Base-by-base conservation (phyloP, 1,140 invertebrate species). In the Phthorimaea operculella region DNA sequence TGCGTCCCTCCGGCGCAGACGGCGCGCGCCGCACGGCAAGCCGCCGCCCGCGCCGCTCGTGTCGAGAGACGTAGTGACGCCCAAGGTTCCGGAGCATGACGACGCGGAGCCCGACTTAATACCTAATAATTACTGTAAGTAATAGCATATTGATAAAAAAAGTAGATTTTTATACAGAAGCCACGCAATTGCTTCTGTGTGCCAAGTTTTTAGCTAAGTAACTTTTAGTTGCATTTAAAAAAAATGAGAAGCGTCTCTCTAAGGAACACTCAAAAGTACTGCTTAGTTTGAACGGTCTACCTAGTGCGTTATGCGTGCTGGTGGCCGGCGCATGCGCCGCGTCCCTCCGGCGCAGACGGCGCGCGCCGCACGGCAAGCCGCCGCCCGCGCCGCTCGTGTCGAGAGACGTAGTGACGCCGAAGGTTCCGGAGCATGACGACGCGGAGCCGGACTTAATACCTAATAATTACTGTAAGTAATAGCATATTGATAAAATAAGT, bases 71-170 rank as follows among this genome's bases (percentile, higher is more conserved):
- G n/a, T n/a, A n/a, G 28, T 12, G 48, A 44, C 54, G 42, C 33
- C 57, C 52, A 76, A 81, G 59, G 63, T 52, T 34, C 51, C 59
- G 2, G 74, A 79, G 4, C 74, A 70, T 59, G 78, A 81, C 57
- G 78, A 81, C 56, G 66, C 75, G 33, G 78, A 81, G 57, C 78
- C 78, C 1, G 78, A 74, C 51, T 64, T 74, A 34, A 74, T 74
- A 61, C 71, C 71, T 9, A 74, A 74, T 49, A 66, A 74, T 48
- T 74, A 72, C 52, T 74, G 71, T 74, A 33, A 71, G 71, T 71
- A 52, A n/a, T n/a, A n/a, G n/a, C n/a, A n/a, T n/a, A n/a, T n/a
- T n/a, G n/a, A n/a, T n/a, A n/a, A n/a, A n/a, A n/a, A n/a, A n/a
- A n/a, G n/a, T n/a, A n/a, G n/a, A n/a, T n/a, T n/a, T n/a, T n/a